phyloP scores from a whole-genome alignment of 2,797 vertebrate species.

The Manis pentadactyla region DNA sequence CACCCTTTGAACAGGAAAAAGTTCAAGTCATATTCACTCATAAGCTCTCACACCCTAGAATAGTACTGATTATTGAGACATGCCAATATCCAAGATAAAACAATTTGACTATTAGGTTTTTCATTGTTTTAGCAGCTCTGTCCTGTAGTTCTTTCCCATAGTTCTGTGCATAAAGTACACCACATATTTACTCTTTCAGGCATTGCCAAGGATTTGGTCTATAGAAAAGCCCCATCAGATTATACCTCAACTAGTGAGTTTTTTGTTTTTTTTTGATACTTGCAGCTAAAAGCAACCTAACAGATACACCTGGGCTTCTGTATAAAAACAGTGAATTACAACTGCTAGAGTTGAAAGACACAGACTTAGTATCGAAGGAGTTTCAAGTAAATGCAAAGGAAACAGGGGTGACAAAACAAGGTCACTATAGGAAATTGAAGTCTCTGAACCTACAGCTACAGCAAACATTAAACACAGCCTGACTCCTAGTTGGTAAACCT shows the following conservation, averaged over 20 bases:
- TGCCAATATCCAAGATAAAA: not conserved
- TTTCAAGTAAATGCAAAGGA: not conserved
- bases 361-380: not conserved
- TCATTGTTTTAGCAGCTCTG: conserved; percentile 58
- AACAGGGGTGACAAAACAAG: not conserved
- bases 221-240: conserved; percentile 87
- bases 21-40: not conserved
- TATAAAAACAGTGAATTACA: not conserved
- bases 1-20: not conserved
- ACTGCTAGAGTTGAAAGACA: not conserved
- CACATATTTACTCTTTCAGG: conserved; percentile 88
- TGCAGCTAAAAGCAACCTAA: not conserved
- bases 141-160: conserved; percentile 86
- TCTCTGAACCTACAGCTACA: not conserved
- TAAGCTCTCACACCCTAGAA: not conserved
- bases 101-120: not conserved
- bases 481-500: not conserved
- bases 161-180: conserved; percentile 85
- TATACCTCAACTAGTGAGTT: conserved; percentile 86
- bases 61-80: not conserved
- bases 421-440: not conserved
- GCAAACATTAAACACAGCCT: not conserved
- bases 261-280: not conserved
- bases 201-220: conserved; percentile 89
- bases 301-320: not conserved